Percentiles rank a stretch among this genome's conserved stretches.
Evolutionary conservation across 2,797 vertebrate genomes (phyloP).

Genomic region (Argentina silus): DNA sequence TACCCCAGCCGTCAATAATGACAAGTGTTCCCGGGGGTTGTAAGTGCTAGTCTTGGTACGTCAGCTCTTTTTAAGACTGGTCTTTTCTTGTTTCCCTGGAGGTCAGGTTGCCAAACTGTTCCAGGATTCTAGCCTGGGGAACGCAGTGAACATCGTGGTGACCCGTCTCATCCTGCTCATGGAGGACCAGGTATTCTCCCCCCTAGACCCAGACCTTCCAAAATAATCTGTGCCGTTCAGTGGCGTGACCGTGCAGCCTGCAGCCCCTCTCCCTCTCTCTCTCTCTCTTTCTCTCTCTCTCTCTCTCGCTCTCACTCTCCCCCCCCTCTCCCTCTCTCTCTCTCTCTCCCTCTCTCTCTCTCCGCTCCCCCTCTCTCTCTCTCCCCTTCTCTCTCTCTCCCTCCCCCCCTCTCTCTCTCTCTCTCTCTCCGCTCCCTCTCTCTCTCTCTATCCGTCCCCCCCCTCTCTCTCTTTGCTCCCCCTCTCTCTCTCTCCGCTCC

Average conservation of each 20-base stretch:
- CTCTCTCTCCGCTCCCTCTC: neutral
- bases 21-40: conserved; percentile 44
- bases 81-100: conserved; percentile 99
- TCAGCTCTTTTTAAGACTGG: conserved; percentile 89
- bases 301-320: neutral
- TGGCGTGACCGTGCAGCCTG: neutral
- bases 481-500: neutral
- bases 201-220: neutral
- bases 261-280: neutral
- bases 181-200: conserved; percentile 90
- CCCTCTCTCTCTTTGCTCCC: too few species aligned
- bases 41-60: conserved; percentile 9
- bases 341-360: neutral
- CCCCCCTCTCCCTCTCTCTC: neutral
- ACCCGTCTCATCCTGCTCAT: conserved; percentile 96
- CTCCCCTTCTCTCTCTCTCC: neutral
- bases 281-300: neutral
- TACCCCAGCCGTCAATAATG: conserved; percentile 46
- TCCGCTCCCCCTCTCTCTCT: neutral
- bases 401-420: neutral
- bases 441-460: too few species aligned
- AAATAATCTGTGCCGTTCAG: neutral
- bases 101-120: conserved; percentile 99
- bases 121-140: conserved; percentile 99
- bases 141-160: conserved; percentile 96